Evolutionary conservation across 92 coral and sea anemone genomes (phyloP).

Genomic region (Chrysogorgia sp.): DNA sequence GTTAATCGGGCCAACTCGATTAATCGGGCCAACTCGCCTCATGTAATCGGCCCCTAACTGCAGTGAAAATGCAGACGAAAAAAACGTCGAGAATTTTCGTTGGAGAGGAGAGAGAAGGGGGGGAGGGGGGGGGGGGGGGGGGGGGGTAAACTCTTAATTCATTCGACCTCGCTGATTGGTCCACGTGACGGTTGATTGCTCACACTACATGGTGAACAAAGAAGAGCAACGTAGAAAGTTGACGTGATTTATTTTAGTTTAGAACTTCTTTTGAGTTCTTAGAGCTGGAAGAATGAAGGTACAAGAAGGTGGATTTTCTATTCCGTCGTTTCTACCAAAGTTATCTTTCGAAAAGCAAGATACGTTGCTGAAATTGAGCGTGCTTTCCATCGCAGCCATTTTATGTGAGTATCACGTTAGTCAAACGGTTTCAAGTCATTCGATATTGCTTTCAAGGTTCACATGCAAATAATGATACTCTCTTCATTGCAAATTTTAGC

Average conservation of each 20-base stretch:
- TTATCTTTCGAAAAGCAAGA: slow-evolving; percentile 94
- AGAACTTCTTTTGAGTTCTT: background rate
- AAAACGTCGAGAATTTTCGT: too few species aligned
- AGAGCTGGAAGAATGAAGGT: slow-evolving; percentile 66
- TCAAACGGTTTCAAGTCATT: too few species aligned
- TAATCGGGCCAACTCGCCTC: too few species aligned
- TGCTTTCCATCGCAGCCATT: slow-evolving; percentile 83
- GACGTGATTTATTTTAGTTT: background rate
- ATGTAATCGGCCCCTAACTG: too few species aligned
- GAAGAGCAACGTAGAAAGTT: slow-evolving; percentile 36
- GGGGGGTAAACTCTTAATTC: too few species aligned
- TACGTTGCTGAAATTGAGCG: slow-evolving; percentile 90
- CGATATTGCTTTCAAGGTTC: too few species aligned
- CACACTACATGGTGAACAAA: slow-evolving; percentile 1
- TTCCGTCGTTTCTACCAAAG: slow-evolving; percentile 84
- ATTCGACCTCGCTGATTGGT: slow-evolving; percentile 51
- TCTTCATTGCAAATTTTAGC: slow-evolving; percentile 53
- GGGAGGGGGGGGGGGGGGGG: too few species aligned
- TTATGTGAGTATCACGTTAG: slow-evolving; percentile 74
- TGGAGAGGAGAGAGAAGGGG: too few species aligned
- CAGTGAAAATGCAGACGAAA: too few species aligned
- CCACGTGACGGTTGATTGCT: slow-evolving; percentile 27
- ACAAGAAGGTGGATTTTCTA: slow-evolving; percentile 79
- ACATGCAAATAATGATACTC: background rate
- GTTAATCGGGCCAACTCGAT: too few species aligned